Evolutionary conservation across 2,888 invertebrate species (phyloP).

Genomic region (Xanthorhoe designata): DNA sequence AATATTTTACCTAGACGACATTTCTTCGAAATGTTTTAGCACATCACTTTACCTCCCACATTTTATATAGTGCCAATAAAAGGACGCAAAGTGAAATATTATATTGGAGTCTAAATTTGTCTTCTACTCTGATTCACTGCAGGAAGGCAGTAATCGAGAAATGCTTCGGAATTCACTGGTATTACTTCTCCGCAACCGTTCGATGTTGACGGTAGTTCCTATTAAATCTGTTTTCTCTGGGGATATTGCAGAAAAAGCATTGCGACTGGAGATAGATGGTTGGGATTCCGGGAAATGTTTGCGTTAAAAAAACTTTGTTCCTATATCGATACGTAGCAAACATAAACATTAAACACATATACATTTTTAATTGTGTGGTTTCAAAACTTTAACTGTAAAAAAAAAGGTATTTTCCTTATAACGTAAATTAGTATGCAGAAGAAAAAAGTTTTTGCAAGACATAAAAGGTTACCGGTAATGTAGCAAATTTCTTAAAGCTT

Average conservation of each 20-base stretch:
- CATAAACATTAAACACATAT: background rate
- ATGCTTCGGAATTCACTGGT: constrained; percentile 26
- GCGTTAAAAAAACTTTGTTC: background rate
- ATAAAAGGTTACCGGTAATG: too few relatives aligned
- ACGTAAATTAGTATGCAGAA: too few relatives aligned
- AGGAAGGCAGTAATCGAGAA: constrained; percentile 24
- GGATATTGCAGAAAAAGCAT: constrained; percentile 15
- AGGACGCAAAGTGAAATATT: background rate
- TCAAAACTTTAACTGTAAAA: background rate
- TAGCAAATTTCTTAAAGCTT: too few relatives aligned
- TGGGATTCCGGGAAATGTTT: constrained; percentile 7
- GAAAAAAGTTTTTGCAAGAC: too few relatives aligned
- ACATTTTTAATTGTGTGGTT: background rate
- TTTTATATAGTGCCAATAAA: background rate
- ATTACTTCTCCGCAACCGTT: constrained; percentile 26
- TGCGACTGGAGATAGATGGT: constrained; percentile 6
- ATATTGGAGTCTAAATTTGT: background rate
- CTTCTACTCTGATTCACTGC: constrained; percentile 11
- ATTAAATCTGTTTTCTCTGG: constrained; percentile 27
- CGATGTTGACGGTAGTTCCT: constrained; percentile 28
- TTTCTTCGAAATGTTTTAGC: too few relatives aligned
- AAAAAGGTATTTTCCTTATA: background rate
- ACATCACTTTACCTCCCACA: too few relatives aligned
- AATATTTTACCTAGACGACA: too few relatives aligned
- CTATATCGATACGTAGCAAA: background rate